Evolutionary conservation across 2,113 vertebrate genomes (phyloP).

Genomic region (Orientallactaga bullata): DNA sequence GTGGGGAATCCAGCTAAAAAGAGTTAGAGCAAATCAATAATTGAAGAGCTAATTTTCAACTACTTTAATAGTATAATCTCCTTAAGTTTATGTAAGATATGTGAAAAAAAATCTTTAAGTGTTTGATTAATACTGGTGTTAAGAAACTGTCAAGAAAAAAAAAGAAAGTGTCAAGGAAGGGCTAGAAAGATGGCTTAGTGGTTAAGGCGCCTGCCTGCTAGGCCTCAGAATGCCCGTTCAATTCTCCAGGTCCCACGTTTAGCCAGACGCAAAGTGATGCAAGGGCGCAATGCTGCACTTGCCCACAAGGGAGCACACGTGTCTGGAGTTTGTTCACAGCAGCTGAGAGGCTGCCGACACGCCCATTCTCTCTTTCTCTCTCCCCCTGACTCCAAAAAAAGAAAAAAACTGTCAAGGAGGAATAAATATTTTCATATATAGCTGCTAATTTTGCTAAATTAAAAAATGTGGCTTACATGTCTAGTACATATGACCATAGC

Average conservation of each 20-base stretch:
- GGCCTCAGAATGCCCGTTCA: too few species aligned
- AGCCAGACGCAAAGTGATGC: too few species aligned
- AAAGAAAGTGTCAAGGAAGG: too few species aligned
- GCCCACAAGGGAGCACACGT: too few species aligned
- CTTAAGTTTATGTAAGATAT: background rate
- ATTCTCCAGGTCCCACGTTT: too few species aligned
- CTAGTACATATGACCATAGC: background rate
- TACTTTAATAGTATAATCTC: background rate
- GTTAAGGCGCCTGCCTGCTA: too few species aligned
- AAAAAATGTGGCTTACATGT: background rate
- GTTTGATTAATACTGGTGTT: background rate
- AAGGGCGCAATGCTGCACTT: too few species aligned
- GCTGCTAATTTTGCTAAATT: background rate
- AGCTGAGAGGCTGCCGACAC: too few species aligned
- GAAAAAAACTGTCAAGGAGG: background rate
- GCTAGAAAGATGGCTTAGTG: too few species aligned
- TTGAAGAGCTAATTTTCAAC: background rate
- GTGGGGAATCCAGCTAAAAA: background rate
- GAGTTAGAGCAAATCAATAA: background rate
- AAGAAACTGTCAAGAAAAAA: conserved; percentile 2
- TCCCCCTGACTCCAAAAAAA: too few species aligned
- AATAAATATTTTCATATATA: background rate
- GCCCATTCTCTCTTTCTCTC: too few species aligned
- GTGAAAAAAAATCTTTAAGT: background rate
- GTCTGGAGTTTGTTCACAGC: too few species aligned